These are phyloP conservation scores for Helogale parvula DNA, from an alignment of 2,113 vertebrate species.

Conservation along the genomic window DNA sequence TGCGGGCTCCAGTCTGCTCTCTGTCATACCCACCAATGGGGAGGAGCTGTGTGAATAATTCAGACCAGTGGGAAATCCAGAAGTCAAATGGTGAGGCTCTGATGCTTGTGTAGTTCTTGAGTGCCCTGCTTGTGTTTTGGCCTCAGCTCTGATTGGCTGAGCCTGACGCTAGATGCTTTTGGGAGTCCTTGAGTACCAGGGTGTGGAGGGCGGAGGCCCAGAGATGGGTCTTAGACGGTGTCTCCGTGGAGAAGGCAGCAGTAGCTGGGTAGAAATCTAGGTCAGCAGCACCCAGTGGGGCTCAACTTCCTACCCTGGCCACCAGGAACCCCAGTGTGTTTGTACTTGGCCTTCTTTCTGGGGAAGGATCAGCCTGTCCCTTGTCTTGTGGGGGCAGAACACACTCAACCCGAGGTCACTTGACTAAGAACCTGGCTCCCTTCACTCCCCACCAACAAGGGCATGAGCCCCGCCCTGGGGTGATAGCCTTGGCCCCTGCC, in stretches of 20 bases:
- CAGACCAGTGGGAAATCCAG: slow-evolving; percentile 34
- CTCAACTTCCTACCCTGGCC: background rate
- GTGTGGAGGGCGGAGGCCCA: background rate
- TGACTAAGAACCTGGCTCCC: background rate
- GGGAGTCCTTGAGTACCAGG: background rate
- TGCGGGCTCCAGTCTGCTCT: background rate
- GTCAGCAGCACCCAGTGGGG: background rate
- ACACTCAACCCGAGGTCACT: background rate
- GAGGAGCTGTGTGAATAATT: slow-evolving; percentile 50
- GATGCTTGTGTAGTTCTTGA: background rate
- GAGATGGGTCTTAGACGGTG: background rate
- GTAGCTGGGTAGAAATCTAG: background rate
- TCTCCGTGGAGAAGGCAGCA: background rate
- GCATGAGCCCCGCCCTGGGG: background rate
- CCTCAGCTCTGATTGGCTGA: background rate
- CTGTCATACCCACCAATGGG: background rate
- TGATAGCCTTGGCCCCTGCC: background rate
- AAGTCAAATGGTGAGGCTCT: slow-evolving; percentile 18
- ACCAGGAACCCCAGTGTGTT: background rate
- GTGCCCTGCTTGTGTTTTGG: background rate
- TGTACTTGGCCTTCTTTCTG: background rate
- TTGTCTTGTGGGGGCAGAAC: background rate
- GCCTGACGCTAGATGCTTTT: background rate
- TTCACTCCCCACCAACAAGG: background rate
- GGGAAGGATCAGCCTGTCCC: background rate